Percentiles rank a stretch among this genome's conserved stretches.
Evolutionary conservation across 2,113 vertebrate species (phyloP).

Genomic region (Anarrhichthys ocellatus): DNA sequence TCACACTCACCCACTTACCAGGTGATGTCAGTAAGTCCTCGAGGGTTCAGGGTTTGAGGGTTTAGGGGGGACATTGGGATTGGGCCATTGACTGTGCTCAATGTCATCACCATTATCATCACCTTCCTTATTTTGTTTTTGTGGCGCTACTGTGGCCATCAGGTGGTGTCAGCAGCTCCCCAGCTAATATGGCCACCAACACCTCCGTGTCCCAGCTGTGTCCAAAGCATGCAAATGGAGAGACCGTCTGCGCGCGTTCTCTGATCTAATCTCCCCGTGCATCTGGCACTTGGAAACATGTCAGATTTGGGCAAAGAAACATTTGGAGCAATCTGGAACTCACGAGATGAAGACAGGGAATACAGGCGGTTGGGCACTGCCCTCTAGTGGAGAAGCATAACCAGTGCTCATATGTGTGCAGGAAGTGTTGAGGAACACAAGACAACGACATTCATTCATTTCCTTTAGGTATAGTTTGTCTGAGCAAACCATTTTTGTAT

Average conservation of each 20-base stretch:
- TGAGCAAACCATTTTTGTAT: background rate
- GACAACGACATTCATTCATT: background rate
- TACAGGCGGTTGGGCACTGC: constrained; percentile 17
- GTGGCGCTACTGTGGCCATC: background rate
- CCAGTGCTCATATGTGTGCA: constrained; percentile 1
- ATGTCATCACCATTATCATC: background rate
- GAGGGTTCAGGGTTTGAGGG: too few species aligned
- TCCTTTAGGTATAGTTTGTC: background rate
- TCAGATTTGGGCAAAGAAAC: constrained; percentile 6
- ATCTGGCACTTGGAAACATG: constrained; percentile 53
- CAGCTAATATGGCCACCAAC: background rate
- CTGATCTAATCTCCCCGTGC: constrained; percentile 50
- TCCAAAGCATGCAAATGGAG: constrained; percentile 22
- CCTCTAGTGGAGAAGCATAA: constrained; percentile 57
- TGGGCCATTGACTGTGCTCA: background rate
- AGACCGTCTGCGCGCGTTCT: constrained; percentile 36
- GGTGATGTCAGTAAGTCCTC: too few species aligned
- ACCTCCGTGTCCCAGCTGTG: constrained; percentile 18
- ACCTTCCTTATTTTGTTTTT: background rate
- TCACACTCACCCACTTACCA: too few species aligned
- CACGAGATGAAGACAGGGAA: background rate
- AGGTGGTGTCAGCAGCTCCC: constrained; percentile 15
- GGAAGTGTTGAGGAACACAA: background rate
- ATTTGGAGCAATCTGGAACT: constrained; percentile 9
- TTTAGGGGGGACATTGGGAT: too few species aligned